A percentile compares a stretch with the other conserved stretches of the same genome.
phyloP scores from a whole-genome alignment of 2,888 invertebrate species.

The Dioctria rufipes region DNA sequence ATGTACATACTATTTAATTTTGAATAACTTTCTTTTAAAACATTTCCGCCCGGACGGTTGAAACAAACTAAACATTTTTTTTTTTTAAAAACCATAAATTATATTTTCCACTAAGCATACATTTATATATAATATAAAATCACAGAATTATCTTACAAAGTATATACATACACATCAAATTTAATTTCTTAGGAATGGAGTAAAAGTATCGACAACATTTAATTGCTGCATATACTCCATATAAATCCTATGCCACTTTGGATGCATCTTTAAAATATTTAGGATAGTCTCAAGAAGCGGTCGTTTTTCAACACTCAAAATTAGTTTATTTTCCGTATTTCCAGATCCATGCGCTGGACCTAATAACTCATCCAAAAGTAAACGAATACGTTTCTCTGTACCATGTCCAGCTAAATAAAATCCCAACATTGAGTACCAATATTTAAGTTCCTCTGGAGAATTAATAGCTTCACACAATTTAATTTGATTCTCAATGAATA shows the following conservation, averaged over 20 bases:
- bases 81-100: constrained; percentile 34
- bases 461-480: constrained; percentile 69
- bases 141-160: constrained; percentile 26
- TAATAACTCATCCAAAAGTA: constrained; percentile 68
- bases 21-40: no score
- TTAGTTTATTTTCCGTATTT: constrained; percentile 70
- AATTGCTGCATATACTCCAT: constrained; percentile 88
- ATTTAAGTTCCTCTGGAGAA: constrained; percentile 68
- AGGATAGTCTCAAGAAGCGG: constrained; percentile 83
- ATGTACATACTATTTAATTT: no score
- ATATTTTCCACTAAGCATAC: constrained; percentile 20
- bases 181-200: no score
- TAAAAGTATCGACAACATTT: constrained; percentile 65
- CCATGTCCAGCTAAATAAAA: constrained; percentile 68
- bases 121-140: constrained; percentile 30
- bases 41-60: no score
- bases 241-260: constrained; percentile 90
- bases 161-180: background rate
- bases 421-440: constrained; percentile 70
- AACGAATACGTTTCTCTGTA: constrained; percentile 67
- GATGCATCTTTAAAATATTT: constrained; percentile 82
- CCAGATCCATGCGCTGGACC: constrained; percentile 69
- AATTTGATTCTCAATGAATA: constrained; percentile 71
- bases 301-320: constrained; percentile 79
- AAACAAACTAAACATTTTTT: no score